A percentile compares a stretch with the other conserved stretches of the same genome.
Evolutionary conservation across 1,140 invertebrate genomes (phyloP).

Genomic region (Drosophila busckii): DNA sequence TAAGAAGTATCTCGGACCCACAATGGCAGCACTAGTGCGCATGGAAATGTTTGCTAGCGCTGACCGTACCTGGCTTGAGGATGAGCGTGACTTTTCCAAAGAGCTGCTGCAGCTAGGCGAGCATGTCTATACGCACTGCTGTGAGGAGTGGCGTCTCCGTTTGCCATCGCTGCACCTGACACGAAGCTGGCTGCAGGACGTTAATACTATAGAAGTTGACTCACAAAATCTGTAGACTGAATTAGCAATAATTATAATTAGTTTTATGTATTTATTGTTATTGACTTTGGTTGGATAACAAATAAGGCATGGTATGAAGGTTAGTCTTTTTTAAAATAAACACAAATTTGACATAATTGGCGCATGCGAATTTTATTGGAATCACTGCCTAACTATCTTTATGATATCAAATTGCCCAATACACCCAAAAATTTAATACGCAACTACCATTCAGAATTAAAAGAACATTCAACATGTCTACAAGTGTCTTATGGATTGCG

Average conservation of each 20-base stretch:
- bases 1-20: conserved; percentile 62
- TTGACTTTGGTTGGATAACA: neutral
- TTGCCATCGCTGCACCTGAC: conserved; percentile 49
- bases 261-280: too few relatives aligned
- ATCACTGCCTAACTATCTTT: too few relatives aligned
- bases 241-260: neutral
- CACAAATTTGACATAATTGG: too few relatives aligned
- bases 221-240: neutral
- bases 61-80: conserved; percentile 59
- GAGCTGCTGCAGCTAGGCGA: conserved; percentile 64
- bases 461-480: too few relatives aligned
- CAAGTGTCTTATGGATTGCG: too few relatives aligned
- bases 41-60: conserved; percentile 73
- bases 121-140: conserved; percentile 52
- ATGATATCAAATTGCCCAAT: too few relatives aligned
- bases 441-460: too few relatives aligned
- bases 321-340: too few relatives aligned
- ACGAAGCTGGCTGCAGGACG: conserved; percentile 40
- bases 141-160: conserved; percentile 69
- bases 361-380: too few relatives aligned
- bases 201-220: neutral
- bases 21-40: conserved; percentile 61
- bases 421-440: too few relatives aligned
- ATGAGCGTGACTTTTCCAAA: conserved; percentile 53
- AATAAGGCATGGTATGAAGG: too few relatives aligned